A percentile compares a stretch with the other conserved stretches of the same genome.
Evolutionary conservation across 2,888 invertebrate genomes (phyloP).

Genomic region (Tachystola acroxantha): DNA sequence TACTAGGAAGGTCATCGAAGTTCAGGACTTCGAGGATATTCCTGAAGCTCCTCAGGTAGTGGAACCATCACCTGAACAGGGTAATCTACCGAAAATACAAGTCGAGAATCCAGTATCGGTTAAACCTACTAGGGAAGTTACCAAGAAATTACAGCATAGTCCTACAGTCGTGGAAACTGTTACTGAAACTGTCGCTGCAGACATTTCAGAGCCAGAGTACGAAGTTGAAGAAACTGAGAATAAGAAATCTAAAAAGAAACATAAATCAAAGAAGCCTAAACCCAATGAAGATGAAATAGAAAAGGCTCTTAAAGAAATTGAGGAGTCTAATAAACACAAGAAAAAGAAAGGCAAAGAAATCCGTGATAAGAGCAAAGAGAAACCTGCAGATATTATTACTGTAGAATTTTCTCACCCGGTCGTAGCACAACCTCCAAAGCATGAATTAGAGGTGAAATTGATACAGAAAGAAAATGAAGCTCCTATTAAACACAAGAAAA

Average conservation of each 20-base stretch:
- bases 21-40: constrained; percentile 58
- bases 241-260: constrained; percentile 59
- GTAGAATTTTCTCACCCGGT: constrained; percentile 9
- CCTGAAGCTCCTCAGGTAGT: constrained; percentile 23
- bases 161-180: constrained; percentile 43
- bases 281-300: constrained; percentile 58
- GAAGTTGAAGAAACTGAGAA: constrained; percentile 28
- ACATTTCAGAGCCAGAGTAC: constrained; percentile 23
- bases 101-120: constrained; percentile 14
- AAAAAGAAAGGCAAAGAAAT: constrained; percentile 51
- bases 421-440: constrained; percentile 12
- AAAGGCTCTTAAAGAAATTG: constrained; percentile 66
- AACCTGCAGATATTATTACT: constrained; percentile 5
- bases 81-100: background rate
- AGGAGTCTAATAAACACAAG: constrained; percentile 49
- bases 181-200: constrained; percentile 26
- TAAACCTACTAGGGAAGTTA: constrained; percentile 24
- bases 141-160: constrained; percentile 50
- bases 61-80: constrained; percentile 16
- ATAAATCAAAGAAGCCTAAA: constrained; percentile 55
- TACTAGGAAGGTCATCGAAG: constrained; percentile 57
- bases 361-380: constrained; percentile 38
- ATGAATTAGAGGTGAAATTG: constrained; percentile 1
- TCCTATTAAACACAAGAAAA: constrained; percentile 33
- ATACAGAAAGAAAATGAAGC: constrained; percentile 15